These are phyloP conservation scores for Gonocerus acuteangulatus DNA, from an alignment of 2,888 invertebrate genomes.

Conservation along the genomic window DNA sequence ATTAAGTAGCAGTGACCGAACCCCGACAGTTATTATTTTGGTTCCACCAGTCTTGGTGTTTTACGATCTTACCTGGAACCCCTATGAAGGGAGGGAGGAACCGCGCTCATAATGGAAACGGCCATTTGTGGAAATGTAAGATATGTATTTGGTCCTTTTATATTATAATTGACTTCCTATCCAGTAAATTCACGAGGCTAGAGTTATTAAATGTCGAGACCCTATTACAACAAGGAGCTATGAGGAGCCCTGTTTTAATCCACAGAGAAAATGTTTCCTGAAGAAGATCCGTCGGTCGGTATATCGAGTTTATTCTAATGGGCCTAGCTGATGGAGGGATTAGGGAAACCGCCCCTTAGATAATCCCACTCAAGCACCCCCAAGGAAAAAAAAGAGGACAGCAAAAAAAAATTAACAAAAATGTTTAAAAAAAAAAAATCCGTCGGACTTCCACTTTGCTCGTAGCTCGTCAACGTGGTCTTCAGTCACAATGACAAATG, in stretches of 20 bases:
- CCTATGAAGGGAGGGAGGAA: no score
- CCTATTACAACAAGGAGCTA: no score
- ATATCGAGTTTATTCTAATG: conserved; percentile 24
- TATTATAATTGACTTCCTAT: no score
- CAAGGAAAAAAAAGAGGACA: not conserved
- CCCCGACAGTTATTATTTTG: no score
- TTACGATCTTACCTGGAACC: no score
- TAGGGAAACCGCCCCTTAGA: not conserved
- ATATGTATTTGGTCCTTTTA: no score
- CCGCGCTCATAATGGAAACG: no score
- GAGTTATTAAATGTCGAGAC: no score
- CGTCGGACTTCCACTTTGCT: not conserved
- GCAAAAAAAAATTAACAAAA: not conserved
- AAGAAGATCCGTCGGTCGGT: not conserved
- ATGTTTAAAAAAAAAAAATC: conserved; percentile 11
- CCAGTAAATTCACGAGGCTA: no score
- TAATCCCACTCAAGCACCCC: not conserved
- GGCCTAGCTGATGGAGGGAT: conserved; percentile 8
- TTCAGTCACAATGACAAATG: conserved; percentile 13
- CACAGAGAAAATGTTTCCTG: conserved; percentile 11
- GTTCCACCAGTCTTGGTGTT: no score
- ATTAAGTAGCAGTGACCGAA: no score
- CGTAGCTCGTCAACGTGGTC: conserved; percentile 9
- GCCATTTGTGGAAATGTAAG: no score
- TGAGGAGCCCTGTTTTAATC: conserved; percentile 14